A percentile compares a stretch with the other conserved stretches of the same genome.
Conservation (phyloP, 92 coral and sea anemone species). For the Zoanthus sansibaricus region DNA sequence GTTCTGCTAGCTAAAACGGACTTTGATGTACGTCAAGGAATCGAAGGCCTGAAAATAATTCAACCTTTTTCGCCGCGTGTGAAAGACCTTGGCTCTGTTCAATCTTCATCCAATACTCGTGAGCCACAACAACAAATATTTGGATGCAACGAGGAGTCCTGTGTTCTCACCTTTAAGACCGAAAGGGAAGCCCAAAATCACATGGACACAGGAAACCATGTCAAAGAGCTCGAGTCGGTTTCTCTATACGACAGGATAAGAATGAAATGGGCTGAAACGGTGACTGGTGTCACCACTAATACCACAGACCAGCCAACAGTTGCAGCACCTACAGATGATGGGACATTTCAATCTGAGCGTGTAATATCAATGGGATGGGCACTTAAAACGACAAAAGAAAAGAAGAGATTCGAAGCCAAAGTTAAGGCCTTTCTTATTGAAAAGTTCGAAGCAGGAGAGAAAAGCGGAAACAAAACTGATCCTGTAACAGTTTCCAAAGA, state of each 20-base stretch:
- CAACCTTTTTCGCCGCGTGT: conserved; percentile 27
- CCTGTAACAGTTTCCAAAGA: conserved; percentile 72
- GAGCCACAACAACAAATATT: conserved; percentile 21
- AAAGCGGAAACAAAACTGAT: conserved; percentile 58
- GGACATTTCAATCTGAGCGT: neutral
- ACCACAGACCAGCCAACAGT: neutral
- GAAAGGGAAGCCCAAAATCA: conserved; percentile 58
- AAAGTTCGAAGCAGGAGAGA: conserved; percentile 62
- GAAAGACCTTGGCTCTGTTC: conserved; percentile 29
- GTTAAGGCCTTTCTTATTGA: conserved; percentile 59
- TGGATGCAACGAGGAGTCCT: conserved; percentile 51
- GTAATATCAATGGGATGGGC: conserved; percentile 70
- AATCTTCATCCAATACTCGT: neutral
- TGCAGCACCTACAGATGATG: neutral
- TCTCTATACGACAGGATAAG: neutral
- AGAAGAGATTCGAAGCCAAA: conserved; percentile 51
- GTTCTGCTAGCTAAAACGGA: no score
- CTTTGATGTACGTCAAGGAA: neutral
- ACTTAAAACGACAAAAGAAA: conserved; percentile 60
- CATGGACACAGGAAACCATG: conserved; percentile 69
- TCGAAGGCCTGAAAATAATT: conserved; percentile 11
- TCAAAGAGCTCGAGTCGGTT: neutral
- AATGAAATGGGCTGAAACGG: no score
- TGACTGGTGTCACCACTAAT: neutral
- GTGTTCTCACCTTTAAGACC: conserved; percentile 60